phyloP scores from a whole-genome alignment of 2,797 vertebrate genomes.

The Lycodopsis pacificus region DNA sequence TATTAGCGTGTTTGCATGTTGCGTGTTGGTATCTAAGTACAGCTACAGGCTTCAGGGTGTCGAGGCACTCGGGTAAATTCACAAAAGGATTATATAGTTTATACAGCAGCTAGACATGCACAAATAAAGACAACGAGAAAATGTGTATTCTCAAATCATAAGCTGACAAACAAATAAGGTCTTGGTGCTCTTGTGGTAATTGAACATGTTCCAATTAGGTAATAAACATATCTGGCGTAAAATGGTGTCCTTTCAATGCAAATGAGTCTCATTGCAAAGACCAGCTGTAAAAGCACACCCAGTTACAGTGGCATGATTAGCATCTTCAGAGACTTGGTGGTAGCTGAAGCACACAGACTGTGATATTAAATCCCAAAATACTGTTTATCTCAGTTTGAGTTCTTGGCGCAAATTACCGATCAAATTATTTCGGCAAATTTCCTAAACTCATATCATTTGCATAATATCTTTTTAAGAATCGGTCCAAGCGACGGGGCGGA shows the following conservation, averaged over 20 bases:
- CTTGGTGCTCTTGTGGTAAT: not conserved
- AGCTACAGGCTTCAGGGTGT: not conserved
- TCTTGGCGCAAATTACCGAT: not conserved
- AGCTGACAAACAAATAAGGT: not conserved
- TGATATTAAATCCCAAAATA: not conserved
- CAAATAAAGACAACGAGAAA: not conserved
- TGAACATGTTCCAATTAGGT: not conserved
- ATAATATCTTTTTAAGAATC: not conserved
- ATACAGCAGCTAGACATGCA: not conserved
- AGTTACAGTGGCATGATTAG: not conserved
- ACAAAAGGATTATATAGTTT: not conserved
- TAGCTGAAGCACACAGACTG: not conserved
- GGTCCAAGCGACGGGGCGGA: not conserved
- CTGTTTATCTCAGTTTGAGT: not conserved
- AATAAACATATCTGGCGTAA: not conserved
- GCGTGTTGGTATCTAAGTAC: not conserved
- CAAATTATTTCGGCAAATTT: not conserved
- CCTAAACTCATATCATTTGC: not conserved
- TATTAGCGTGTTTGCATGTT: not conserved
- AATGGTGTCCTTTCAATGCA: not conserved
- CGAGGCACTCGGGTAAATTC: not conserved
- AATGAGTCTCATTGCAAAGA: not conserved
- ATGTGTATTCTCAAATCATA: not conserved
- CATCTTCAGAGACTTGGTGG: not conserved
- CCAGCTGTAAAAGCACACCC: not conserved